Evolutionary conservation across 2,113 vertebrate species (phyloP).

Genomic region (Brachyhypopomus occidentalis): DNA sequence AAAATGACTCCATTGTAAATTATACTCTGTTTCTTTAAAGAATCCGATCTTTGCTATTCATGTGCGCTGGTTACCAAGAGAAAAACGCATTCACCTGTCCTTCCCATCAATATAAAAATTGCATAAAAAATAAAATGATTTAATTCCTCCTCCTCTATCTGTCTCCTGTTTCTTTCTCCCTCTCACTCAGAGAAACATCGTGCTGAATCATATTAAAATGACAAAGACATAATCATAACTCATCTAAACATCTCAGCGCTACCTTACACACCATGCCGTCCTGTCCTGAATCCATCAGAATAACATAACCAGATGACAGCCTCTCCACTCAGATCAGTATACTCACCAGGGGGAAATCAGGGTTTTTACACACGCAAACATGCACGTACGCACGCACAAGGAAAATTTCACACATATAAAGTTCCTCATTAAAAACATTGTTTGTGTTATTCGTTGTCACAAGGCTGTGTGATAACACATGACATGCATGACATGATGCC

Average conservation of each 20-base stretch:
- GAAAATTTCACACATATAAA: slow-evolving; percentile 38
- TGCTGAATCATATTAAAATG: slow-evolving; percentile 47
- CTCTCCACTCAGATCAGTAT: slow-evolving; percentile 35
- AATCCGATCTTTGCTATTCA: not conserved
- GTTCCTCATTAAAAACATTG: slow-evolving; percentile 34
- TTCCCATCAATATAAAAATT: not conserved
- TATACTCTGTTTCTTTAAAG: not conserved
- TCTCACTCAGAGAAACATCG: slow-evolving; percentile 23
- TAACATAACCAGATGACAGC: slow-evolving; percentile 32
- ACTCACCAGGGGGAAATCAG: slow-evolving; percentile 13
- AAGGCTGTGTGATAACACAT: not conserved
- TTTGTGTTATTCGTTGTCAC: not conserved
- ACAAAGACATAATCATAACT: slow-evolving; percentile 46
- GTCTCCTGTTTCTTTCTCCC: slow-evolving; percentile 28
- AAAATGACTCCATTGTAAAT: not conserved
- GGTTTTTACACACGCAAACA: slow-evolving; percentile 10
- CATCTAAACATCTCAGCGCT: slow-evolving; percentile 35
- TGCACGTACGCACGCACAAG: not conserved
- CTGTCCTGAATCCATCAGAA: slow-evolving; percentile 36
- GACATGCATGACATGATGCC: not conserved
- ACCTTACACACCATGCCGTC: slow-evolving; percentile 6
- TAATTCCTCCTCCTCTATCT: slow-evolving; percentile 38
- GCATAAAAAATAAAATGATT: slow-evolving; percentile 33
- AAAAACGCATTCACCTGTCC: not conserved
- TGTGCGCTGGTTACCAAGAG: not conserved